Base-by-base conservation (phyloP, 2,888 invertebrate genomes). In the Drosophila siamana region DNA sequence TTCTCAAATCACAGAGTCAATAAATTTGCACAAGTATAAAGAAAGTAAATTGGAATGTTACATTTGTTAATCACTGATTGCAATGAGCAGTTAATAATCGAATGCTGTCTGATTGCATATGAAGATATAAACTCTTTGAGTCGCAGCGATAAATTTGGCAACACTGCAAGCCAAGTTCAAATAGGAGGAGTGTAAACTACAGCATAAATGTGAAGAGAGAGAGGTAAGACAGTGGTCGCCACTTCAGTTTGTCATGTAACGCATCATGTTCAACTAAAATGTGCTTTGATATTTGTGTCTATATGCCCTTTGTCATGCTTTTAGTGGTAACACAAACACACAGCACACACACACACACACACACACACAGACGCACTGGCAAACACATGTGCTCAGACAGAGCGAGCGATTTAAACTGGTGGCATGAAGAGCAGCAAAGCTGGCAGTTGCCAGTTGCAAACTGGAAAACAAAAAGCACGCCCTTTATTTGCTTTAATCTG, bases 401-500 rank as follows among this genome's bases (percentile, higher is more conserved):
- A 36, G 48, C 57, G 16, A 76, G 65, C 81, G 85, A 75, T 84
- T 82, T 85, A 81, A 87, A 82, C 69, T 85, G 79, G 82, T 80
- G 79, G 83, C 85, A 80, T 74, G 81, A 78, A 70, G 67, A 56
- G 59, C 54, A 56, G 59, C 56, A 60, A 69, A 73, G 55, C 57
- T 52, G 69, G 41, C 73, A 62, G 76, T 62, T 75, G 71, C 38
- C 38, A 43, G 52, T 54, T 48, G 65, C 43, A 22, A 71, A 78
- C 64, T 74, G 13, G 80, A 68, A 77, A 82, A 86, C 87, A 82
- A 78, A 84, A 78, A 80, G 85, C 87, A 86, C 80, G 83, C 83
- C 74, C 74, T 77, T 86, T 83, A 83, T 88, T 83, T 83, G 83
- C 88, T 88, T 84, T 84, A 84, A 85, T 85, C 84, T 84, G 78